A percentile compares a stretch with the other conserved stretches of the same genome.
phyloP scores from a whole-genome alignment of 2,888 invertebrate species.

The Patella caerulea region DNA sequence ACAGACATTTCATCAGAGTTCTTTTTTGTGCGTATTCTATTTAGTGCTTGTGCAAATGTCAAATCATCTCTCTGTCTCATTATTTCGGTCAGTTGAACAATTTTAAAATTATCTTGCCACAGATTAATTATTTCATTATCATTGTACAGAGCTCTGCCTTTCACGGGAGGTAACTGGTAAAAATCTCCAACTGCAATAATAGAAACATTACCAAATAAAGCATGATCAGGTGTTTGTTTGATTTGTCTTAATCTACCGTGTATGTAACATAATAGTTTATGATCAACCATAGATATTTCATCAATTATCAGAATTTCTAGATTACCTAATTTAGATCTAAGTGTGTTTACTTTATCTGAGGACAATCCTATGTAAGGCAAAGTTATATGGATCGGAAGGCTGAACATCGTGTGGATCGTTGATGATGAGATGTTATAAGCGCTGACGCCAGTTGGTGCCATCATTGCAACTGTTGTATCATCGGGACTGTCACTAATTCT shows the following conservation, averaged over 20 bases:
- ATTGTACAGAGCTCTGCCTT: slow-evolving; percentile 10
- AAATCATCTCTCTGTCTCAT: slow-evolving; percentile 30
- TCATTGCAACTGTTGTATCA: slow-evolving; percentile 20
- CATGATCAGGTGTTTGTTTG: slow-evolving; percentile 11
- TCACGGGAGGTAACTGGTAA: slow-evolving; percentile 30
- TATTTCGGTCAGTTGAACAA: slow-evolving; percentile 27
- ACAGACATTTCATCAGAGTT: slow-evolving; percentile 11
- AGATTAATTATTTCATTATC: slow-evolving; percentile 13
- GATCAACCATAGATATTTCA: slow-evolving; percentile 25
- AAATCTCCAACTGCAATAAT: slow-evolving; percentile 17
- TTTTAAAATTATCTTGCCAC: slow-evolving; percentile 30
- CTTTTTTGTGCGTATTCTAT: slow-evolving; percentile 24
- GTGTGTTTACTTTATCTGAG: slow-evolving; percentile 8
- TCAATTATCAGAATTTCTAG: slow-evolving; percentile 24
- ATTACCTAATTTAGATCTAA: slow-evolving; percentile 19
- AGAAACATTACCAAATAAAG: slow-evolving; percentile 17
- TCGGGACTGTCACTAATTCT: slow-evolving; percentile 1
- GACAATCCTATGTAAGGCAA: background rate
- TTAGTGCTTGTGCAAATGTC: slow-evolving; percentile 25
- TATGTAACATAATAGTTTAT: slow-evolving; percentile 16
- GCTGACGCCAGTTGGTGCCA: background rate
- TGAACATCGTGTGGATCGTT: background rate
- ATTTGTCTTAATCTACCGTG: slow-evolving; percentile 24
- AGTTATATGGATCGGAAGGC: background rate
- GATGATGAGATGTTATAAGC: slow-evolving; percentile 21